Percentiles rank a stretch among this genome's conserved stretches.
phyloP scores from a whole-genome alignment of 2,888 invertebrate genomes.

The Coleophora deauratella region DNA sequence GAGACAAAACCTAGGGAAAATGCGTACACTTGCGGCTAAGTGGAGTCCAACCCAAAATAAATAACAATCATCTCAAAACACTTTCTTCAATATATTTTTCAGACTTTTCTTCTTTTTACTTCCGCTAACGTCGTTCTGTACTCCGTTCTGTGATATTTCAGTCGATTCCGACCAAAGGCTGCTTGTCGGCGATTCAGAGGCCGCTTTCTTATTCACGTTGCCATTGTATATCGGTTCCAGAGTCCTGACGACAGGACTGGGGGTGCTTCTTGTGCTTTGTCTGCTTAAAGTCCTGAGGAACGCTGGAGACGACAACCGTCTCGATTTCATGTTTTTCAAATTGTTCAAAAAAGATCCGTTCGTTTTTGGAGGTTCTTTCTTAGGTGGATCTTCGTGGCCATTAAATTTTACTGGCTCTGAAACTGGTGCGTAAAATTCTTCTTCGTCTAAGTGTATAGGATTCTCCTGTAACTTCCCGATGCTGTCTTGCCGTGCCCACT shows the following conservation, averaged over 20 bases:
- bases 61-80: constrained; percentile 77
- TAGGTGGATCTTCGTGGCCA: constrained; percentile 32
- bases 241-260: constrained; percentile 49
- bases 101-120: constrained; percentile 79
- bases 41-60: constrained; percentile 9
- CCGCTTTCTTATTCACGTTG: constrained; percentile 43
- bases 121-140: constrained; percentile 37
- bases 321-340: constrained; percentile 63
- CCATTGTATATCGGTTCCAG: constrained; percentile 54
- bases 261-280: constrained; percentile 58
- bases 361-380: constrained; percentile 49
- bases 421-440: constrained; percentile 66
- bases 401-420: constrained; percentile 57
- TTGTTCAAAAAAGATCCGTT: constrained; percentile 67
- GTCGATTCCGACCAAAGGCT: constrained; percentile 67
- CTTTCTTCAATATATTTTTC: constrained; percentile 85
- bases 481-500: constrained; percentile 46
- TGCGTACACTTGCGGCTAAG: too few relatives aligned
- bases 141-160: constrained; percentile 57
- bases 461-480: constrained; percentile 60
- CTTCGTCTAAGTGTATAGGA: constrained; percentile 72
- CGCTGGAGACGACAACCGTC: constrained; percentile 75
- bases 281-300: constrained; percentile 74
- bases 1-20: too few relatives aligned
- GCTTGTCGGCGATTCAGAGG: constrained; percentile 61